phyloP scores from a whole-genome alignment of 2,797 vertebrate species.

The Chromobotia macracanthus region DNA sequence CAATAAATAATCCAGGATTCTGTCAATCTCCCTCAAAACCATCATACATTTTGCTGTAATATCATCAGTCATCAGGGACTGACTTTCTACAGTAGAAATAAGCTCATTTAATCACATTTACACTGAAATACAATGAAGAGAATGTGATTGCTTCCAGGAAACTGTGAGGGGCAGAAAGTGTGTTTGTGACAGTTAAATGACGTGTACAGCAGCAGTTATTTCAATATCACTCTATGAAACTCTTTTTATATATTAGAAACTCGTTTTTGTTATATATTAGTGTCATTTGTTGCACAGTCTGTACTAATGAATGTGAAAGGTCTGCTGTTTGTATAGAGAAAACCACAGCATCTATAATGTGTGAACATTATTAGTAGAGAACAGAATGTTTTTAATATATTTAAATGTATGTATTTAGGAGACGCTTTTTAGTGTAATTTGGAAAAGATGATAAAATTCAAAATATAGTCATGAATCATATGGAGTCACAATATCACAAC shows the following conservation, averaged over 20 bases:
- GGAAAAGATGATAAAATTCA: not conserved
- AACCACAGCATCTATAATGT: too few species aligned
- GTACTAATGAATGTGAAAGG: not conserved
- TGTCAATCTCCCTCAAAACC: not conserved
- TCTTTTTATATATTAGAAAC: constrained; percentile 12
- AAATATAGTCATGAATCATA: not conserved
- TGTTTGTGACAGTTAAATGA: not conserved
- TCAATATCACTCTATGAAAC: constrained; percentile 9
- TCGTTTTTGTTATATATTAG: too few species aligned
- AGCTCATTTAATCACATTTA: not conserved
- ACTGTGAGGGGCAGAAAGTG: not conserved
- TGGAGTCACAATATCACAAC: not conserved
- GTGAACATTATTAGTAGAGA: too few species aligned
- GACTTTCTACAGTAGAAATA: not conserved
- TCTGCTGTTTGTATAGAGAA: not conserved
- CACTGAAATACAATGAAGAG: not conserved
- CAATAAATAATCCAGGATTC: not conserved
- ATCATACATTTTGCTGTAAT: not conserved
- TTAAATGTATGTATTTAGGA: not conserved
- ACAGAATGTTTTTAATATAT: not conserved
- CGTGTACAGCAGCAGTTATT: constrained; percentile 1
- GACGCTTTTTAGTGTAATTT: not conserved
- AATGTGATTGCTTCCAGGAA: not conserved
- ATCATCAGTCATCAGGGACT: not conserved
- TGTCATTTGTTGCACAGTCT: too few species aligned